These are phyloP conservation scores for Tupaia tana DNA, from an alignment of 2,113 vertebrate species.

Conservation along the genomic window DNA sequence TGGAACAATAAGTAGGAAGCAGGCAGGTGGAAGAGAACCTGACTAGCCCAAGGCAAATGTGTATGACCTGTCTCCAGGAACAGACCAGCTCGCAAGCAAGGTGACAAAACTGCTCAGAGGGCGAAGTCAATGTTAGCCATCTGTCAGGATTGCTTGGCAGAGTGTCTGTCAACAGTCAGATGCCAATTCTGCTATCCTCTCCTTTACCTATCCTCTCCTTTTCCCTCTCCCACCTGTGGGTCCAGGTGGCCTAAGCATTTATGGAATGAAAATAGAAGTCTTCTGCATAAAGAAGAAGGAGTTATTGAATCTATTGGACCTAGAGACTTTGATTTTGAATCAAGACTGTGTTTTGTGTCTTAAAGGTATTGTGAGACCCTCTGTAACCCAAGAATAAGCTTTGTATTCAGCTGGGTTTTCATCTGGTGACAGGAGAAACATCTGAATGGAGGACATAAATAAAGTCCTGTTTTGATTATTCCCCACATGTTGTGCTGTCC, in stretches of 20 bases:
- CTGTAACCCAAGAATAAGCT: neutral
- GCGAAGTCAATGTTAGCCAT: neutral
- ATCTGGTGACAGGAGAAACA: neutral
- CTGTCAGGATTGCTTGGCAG: neutral
- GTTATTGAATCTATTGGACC: neutral
- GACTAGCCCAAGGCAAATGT: neutral
- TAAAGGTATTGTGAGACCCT: neutral
- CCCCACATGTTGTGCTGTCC: neutral
- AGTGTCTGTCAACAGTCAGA: neutral
- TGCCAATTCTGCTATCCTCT: neutral
- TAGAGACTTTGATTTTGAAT: neutral
- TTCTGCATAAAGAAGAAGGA: neutral
- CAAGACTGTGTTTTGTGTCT: neutral
- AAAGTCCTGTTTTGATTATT: constrained; percentile 16
- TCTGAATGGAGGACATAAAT: neutral
- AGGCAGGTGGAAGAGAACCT: neutral
- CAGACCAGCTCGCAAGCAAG: neutral
- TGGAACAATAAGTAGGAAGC: neutral
- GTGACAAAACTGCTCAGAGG: neutral
- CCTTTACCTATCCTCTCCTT: neutral
- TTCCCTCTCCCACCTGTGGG: neutral
- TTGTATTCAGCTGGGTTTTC: neutral
- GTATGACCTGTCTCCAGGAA: neutral
- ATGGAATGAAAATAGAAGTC: neutral
- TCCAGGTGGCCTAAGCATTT: neutral